Conservation (phyloP, 2,113 vertebrate species). For the Oostethus manadensis region DNA sequence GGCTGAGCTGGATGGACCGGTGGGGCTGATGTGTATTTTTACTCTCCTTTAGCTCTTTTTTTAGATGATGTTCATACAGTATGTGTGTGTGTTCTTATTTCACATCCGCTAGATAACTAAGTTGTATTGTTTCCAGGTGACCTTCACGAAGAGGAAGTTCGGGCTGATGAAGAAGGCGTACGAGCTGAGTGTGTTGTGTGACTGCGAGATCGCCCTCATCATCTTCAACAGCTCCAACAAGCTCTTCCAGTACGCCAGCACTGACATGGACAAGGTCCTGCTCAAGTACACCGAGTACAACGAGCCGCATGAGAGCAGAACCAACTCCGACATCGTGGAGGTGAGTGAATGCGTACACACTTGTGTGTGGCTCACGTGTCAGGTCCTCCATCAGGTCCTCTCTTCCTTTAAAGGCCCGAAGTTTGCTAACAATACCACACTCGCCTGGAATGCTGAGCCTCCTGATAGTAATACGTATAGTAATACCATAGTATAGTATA, state of each 20-base stretch:
- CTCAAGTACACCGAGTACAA: constrained; percentile 98
- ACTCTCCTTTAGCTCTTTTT: constrained; percentile 6
- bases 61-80: neutral
- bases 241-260: constrained; percentile 98
- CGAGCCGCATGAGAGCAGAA: constrained; percentile 94
- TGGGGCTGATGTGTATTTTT: constrained; percentile 39
- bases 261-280: constrained; percentile 97
- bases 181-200: constrained; percentile 94
- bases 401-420: neutral
- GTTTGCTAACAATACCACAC: too few species aligned
- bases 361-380: too few species aligned
- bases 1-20: constrained; percentile 14
- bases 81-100: too few species aligned
- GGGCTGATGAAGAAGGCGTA: constrained; percentile 99
- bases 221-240: constrained; percentile 99
- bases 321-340: constrained; percentile 97
- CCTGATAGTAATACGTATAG: too few species aligned
- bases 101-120: too few species aligned
- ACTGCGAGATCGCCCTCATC: constrained; percentile 98
- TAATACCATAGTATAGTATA: too few species aligned
- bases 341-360: constrained; percentile 65
- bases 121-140: constrained; percentile 76
- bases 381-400: too few species aligned
- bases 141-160: constrained; percentile 96
- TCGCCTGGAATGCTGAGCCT: too few species aligned